Evolutionary conservation across 1,140 invertebrate genomes (phyloP).

Genomic region (Drosophila bifasciata): DNA sequence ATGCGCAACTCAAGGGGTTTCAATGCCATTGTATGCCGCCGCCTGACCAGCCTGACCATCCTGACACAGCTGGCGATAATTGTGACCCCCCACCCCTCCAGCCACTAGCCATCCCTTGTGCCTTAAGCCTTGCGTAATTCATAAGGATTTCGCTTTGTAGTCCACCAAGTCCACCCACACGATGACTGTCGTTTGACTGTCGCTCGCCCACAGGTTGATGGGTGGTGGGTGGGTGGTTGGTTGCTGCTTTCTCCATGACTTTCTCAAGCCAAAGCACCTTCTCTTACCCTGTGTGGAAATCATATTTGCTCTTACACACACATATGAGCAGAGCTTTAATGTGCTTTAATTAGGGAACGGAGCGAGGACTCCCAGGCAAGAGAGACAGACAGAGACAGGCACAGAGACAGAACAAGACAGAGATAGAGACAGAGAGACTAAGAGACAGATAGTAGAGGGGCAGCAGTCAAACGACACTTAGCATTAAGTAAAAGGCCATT

Average conservation of each 20-base stretch:
- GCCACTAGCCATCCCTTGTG: not conserved
- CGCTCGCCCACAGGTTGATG: not conserved
- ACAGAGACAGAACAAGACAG: too few relatives aligned
- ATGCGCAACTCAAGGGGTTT: constrained; percentile 28
- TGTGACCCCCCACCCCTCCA: constrained; percentile 23
- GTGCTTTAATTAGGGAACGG: constrained; percentile 57
- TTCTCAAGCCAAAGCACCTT: not conserved
- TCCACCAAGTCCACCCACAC: constrained; percentile 2
- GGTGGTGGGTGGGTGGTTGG: not conserved
- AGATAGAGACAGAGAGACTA: not conserved
- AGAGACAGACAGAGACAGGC: not conserved
- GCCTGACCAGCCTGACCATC: constrained; percentile 25
- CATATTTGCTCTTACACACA: constrained; percentile 17
- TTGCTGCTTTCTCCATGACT: not conserved
- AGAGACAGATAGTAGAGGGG: not conserved
- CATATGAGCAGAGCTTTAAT: constrained; percentile 36
- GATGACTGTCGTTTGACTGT: not conserved
- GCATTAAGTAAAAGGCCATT: constrained; percentile 79
- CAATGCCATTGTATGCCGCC: constrained; percentile 20
- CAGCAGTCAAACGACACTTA: constrained; percentile 63
- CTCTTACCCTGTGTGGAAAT: constrained; percentile 5
- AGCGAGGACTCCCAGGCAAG: not conserved
- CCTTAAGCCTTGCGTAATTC: constrained; percentile 39
- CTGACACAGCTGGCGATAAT: constrained; percentile 42
- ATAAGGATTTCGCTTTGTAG: constrained; percentile 31